Evolutionary conservation across 2,797 vertebrate genomes (phyloP), one percentile per base, ranked within the genome.

Genomic region (Gymnothorax javanicus): DNA sequence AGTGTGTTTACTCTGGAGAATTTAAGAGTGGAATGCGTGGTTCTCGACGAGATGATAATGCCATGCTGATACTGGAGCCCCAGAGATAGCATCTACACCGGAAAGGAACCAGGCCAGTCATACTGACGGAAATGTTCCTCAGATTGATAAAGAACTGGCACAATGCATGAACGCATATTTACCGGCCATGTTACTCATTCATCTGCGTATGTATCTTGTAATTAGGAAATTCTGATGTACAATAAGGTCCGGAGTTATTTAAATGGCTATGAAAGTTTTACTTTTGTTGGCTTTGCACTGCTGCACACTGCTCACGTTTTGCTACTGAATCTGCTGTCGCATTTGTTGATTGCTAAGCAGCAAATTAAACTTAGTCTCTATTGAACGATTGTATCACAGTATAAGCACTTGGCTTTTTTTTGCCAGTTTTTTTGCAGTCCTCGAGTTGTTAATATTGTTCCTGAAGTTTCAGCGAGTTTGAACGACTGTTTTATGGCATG

Each of bases 21-120:
- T 93, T 93, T 88, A 93, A 92, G 90, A 91, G 93, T 93, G 92
- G 93, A 93, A 93, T 92, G 91, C 91, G 91, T 91, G 91, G 90
- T 90, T 91, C 90, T 88, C 86, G 83, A 86, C 88, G 89, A 93
- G 89, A 43, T 87, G 88, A 88, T 67, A 87, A 90, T 60, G 54
- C 50, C 75, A 82, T 89, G 90, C 86, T 89, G 90, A 88, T 91
- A 89, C 71, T 81, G 71, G 17, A 87, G 87, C 77, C 85, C 84
- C 85, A 89, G 85, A 59, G 88, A 89, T 83, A 83, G 86, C 85
- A 71, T 88, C 23, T 87, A 86, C 89, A 52, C 84, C 88, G 86
- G 86, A n/a, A 1, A 64, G 71, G 89, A 83, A 85, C 59, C 81
- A 59, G 84, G 87, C 87, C 89, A 57, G 67, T 91, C 88, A 88